These are phyloP conservation scores for Listronotus oregonensis DNA, from an alignment of 1,140 invertebrate species.

Conservation along the genomic window DNA sequence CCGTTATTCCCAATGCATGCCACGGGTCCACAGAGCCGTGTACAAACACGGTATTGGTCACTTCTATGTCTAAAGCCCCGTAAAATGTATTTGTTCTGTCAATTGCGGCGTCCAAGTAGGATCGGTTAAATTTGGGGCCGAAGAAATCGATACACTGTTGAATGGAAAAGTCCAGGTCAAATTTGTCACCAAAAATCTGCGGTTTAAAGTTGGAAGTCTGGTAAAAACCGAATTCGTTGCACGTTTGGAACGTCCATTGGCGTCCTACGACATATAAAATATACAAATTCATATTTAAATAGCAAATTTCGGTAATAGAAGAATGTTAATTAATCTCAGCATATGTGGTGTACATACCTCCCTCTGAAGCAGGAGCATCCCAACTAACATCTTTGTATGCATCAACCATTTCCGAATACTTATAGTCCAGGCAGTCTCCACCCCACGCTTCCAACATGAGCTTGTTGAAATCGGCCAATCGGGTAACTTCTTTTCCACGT, in stretches of 20 bases:
- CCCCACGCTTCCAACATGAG: slow-evolving; percentile 70
- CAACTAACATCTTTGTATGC: slow-evolving; percentile 73
- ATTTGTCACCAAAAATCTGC: slow-evolving; percentile 78
- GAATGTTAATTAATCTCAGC: too few species aligned
- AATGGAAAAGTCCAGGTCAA: slow-evolving; percentile 79
- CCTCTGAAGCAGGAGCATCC: slow-evolving; percentile 65
- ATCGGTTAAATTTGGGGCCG: slow-evolving; percentile 64
- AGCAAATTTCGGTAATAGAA: too few species aligned
- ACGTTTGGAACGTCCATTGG: slow-evolving; percentile 95
- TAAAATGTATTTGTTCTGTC: slow-evolving; percentile 79
- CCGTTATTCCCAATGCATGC: slow-evolving; percentile 80
- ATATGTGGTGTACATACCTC: slow-evolving; percentile 64
- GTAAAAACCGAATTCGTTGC: slow-evolving; percentile 94
- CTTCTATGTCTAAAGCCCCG: slow-evolving; percentile 73
- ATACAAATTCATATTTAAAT: too few species aligned
- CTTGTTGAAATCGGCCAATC: slow-evolving; percentile 74
- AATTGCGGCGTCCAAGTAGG: slow-evolving; percentile 66
- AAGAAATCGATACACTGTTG: slow-evolving; percentile 85
- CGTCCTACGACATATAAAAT: slow-evolving; percentile 60
- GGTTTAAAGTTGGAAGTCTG: slow-evolving; percentile 79
- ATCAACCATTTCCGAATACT: slow-evolving; percentile 78
- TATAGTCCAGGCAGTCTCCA: slow-evolving; percentile 83
- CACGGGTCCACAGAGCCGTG: slow-evolving; percentile 93
- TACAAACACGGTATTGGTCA: slow-evolving; percentile 80
- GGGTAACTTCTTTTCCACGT: slow-evolving; percentile 65